Evolutionary conservation across 1,140 invertebrate genomes (phyloP), one percentile per base, ranked within the genome.

Genomic region (Gonioctena quinquepunctata): DNA sequence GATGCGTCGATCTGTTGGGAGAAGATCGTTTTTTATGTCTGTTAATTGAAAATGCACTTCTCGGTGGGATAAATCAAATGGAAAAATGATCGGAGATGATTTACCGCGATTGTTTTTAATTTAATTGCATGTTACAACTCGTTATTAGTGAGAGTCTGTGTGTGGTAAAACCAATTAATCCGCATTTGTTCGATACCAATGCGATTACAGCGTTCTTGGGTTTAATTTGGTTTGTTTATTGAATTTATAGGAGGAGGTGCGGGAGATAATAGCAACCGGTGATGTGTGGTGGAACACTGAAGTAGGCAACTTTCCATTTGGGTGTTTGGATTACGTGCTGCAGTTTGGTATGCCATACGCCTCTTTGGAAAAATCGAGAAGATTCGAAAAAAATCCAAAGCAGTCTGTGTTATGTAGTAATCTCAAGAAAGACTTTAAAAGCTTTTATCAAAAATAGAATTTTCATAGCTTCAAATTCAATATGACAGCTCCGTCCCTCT

Each of bases 141-240:
- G 52, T 56, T 56, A 56, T 56, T 56, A 56, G 18, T 56, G 11
- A 56, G 52, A 56, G 52, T 56, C 52, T 56, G 52, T 56, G 52
- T 56, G 52, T 56, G 52, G 52, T 56, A 56, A 23, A 56, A 21
- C 52, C 52, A 56, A 56, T 56, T 56, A 56, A 56, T 56, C 52
- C 52, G 52, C 13, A 56, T 56, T 56, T 56, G 22, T 56, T 23
- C 18, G 52, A 56, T 21, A 19, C 18, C 3, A 23, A 56, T 56
- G 52, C 33, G 33, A 42, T 42, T 42, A 42, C 33, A n/a, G 11
- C 16, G 33, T 42, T 42, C 8, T n/a, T 42, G 16, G 16, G 33
- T 8, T 21, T 19, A 23, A 56, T 56, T 56, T 19, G 52, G 52
- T 56, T 19, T 56, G 52, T 56, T 56, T 56, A 56, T 56, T 56